phyloP scores from a whole-genome alignment of 1,140 invertebrate genomes.

The Drosophila kurseongensis region DNA sequence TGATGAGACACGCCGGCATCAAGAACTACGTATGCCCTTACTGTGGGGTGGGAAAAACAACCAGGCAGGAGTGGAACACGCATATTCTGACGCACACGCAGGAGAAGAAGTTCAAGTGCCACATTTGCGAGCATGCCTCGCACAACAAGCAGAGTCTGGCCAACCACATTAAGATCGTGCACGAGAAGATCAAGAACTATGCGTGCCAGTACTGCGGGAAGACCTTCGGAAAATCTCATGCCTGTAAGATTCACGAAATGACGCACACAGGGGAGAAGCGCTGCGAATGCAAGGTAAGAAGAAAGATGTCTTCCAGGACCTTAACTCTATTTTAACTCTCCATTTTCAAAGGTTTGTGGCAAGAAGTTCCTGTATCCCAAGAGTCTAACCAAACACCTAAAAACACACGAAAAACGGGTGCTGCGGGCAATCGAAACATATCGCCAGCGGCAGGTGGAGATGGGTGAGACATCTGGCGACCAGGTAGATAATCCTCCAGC shows the following conservation, averaged over 20 bases:
- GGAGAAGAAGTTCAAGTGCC: constrained; percentile 82
- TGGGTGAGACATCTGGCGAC: constrained; percentile 49
- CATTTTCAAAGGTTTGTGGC: constrained; percentile 61
- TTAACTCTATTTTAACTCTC: no score
- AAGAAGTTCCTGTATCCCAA: constrained; percentile 83
- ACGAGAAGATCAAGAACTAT: constrained; percentile 82
- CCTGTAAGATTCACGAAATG: constrained; percentile 83
- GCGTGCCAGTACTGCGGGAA: constrained; percentile 81
- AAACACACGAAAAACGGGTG: constrained; percentile 80
- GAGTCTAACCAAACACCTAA: constrained; percentile 79
- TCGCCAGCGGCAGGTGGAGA: constrained; percentile 75
- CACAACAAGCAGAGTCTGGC: constrained; percentile 78
- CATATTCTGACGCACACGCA: constrained; percentile 80
- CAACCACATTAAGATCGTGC: constrained; percentile 81
- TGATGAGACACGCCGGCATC: constrained; percentile 81
- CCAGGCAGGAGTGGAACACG: constrained; percentile 79
- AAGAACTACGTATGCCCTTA: constrained; percentile 82
- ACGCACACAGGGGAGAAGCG: constrained; percentile 85
- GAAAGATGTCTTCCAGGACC: background rate
- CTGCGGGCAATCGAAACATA: constrained; percentile 78
- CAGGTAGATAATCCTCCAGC: constrained; percentile 13
- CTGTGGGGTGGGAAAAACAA: constrained; percentile 81
- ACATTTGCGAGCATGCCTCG: constrained; percentile 77
- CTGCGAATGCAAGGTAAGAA: constrained; percentile 73
- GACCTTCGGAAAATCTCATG: constrained; percentile 82